These are phyloP conservation scores for Gambusia yucatana DNA, from an alignment of 2,797 vertebrate genomes.

Conservation along the genomic window DNA sequence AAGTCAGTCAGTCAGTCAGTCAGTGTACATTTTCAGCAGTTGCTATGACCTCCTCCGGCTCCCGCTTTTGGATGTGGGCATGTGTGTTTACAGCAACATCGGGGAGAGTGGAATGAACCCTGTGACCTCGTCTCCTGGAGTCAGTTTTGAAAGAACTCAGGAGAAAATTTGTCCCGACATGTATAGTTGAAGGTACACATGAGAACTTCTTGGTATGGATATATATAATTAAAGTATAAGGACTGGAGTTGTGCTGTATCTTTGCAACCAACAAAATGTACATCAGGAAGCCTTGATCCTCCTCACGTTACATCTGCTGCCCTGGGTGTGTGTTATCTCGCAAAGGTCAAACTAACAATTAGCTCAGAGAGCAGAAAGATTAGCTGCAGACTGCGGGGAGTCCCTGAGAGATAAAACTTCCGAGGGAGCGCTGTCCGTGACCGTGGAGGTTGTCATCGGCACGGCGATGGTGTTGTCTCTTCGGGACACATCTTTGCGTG, in stretches of 20 bases:
- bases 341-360: constrained; percentile 53
- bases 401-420: constrained; percentile 32
- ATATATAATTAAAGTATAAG: constrained; percentile 18
- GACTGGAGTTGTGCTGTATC: not conserved
- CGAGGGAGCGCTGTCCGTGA: constrained; percentile 36
- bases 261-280: not conserved
- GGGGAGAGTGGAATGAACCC: constrained; percentile 28
- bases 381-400: constrained; percentile 18
- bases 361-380: constrained; percentile 39
- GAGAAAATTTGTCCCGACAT: not conserved
- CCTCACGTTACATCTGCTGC: not conserved
- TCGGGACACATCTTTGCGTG: not conserved
- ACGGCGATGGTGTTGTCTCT: constrained; percentile 37
- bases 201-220: not conserved
- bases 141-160: constrained; percentile 36
- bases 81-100: constrained; percentile 37
- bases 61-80: constrained; percentile 11
- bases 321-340: constrained; percentile 32
- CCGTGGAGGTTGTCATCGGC: constrained; percentile 33
- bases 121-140: constrained; percentile 20
- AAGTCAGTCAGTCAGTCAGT: constrained; percentile 18
- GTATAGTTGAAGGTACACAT: not conserved
- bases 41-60: constrained; percentile 27
- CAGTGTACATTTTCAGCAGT: constrained; percentile 31
- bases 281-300: constrained; percentile 22